Base-by-base conservation (phyloP, 2,888 invertebrate genomes). In the Panopea generosa region DNA sequence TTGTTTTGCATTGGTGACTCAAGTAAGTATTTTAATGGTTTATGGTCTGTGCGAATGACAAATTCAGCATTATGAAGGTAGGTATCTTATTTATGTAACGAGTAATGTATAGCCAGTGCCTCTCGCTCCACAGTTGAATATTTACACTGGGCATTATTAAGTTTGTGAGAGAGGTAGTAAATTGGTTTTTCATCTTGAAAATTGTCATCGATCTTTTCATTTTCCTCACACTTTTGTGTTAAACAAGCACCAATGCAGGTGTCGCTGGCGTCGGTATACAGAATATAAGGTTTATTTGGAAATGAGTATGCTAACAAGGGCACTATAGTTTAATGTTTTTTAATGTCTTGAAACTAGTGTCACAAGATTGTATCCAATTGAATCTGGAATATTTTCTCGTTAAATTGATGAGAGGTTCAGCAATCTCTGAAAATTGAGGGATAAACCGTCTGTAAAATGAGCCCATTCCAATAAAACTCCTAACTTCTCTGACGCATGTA, bases 381-480 rank as follows among this genome's bases (percentile, higher is more conserved):
- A 68, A 72, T 1, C n/a, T 45, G 49, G 70, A 56, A 56, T 70
- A 22, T 52, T 76, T 76, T 47, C 53, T 63, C 1, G 61, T 76
- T 20, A 70, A 38, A 4, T 53, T 24, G 0, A 76, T 45, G 18
- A 76, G 49, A 11, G 66, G 66, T 27, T 70, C 62, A 38, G 70
- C 70, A 22, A 66, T 70, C 26, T 66, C 3, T 3, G 55, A 47
- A n/a, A 74, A 79, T 40, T 77, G 69, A 3, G 77, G 77, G 24
- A 81, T 63, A 33, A 73, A 83, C 14, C 79, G 29, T 9, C 78
- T 22, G 27, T 82, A 81, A 27, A 77, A 82, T 16, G 63, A 69
- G 24, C 53, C 66, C 77, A 83, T 77, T 11, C 83, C 83, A 4
- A 83, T 59, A 53, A 81, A 78, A 3, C 57, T 38, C 14, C 81